Evolutionary conservation across 2,113 vertebrate genomes (phyloP).

Genomic region (Pholis gunnellus): DNA sequence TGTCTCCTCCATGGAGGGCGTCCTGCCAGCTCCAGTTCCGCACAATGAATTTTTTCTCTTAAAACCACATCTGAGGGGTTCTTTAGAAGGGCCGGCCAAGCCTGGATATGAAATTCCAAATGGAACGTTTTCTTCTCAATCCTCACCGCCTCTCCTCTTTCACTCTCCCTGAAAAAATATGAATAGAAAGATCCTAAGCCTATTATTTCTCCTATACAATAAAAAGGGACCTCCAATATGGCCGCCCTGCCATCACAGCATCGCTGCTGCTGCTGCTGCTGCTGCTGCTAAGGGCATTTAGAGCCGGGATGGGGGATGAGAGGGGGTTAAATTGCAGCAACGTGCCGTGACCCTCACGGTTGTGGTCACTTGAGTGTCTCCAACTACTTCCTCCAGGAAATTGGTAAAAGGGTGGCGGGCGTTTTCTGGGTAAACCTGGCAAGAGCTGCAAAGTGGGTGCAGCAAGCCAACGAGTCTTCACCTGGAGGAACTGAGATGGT

Average conservation of each 20-base stretch:
- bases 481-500: constrained; percentile 50
- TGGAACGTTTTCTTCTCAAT: constrained; percentile 78
- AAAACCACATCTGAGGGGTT: constrained; percentile 82
- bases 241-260: constrained; percentile 54
- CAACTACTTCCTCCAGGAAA: constrained; percentile 52
- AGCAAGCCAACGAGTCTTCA: constrained; percentile 44
- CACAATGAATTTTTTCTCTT: constrained; percentile 82
- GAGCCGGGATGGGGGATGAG: constrained; percentile 35
- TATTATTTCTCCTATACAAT: constrained; percentile 82
- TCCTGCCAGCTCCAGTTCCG: constrained; percentile 79
- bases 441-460: constrained; percentile 27
- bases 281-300: constrained; percentile 44
- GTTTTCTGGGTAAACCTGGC: constrained; percentile 33
- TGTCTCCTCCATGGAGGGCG: constrained; percentile 72
- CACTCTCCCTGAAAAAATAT: constrained; percentile 75
- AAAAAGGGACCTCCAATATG: constrained; percentile 77
- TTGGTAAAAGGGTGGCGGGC: constrained; percentile 27
- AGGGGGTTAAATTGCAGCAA: constrained; percentile 48
- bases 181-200: constrained; percentile 84
- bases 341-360: constrained; percentile 38
- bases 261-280: constrained; percentile 29
- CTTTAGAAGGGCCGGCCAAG: constrained; percentile 74
- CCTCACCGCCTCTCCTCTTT: constrained; percentile 64
- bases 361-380: constrained; percentile 66
- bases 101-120: constrained; percentile 77